Evolutionary conservation across 2,113 vertebrate species (phyloP).

Genomic region (Columbina picui): DNA sequence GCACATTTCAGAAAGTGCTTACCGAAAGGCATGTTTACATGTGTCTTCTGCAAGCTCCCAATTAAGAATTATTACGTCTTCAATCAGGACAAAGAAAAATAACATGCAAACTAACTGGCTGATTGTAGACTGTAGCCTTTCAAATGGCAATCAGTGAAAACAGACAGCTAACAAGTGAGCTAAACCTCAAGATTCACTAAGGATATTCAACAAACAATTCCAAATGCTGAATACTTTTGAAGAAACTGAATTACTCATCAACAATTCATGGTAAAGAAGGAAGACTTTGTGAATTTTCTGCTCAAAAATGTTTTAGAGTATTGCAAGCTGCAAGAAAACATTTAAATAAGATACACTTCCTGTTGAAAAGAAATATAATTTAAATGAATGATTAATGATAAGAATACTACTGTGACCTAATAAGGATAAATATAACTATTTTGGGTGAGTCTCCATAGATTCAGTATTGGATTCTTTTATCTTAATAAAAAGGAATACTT

Average conservation of each 20-base stretch:
- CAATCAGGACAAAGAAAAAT: not conserved
- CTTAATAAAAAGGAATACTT: not conserved
- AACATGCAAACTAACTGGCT: not conserved
- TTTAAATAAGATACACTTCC: not conserved
- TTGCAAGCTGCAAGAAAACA: not conserved
- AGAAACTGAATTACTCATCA: not conserved
- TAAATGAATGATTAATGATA: not conserved
- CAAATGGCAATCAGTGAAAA: not conserved
- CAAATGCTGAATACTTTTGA: not conserved
- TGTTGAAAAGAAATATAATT: not conserved
- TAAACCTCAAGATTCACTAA: not conserved
- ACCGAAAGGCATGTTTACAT: not conserved
- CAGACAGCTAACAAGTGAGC: not conserved
- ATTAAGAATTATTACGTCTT: not conserved
- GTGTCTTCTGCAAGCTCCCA: not conserved
- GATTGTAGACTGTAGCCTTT: not conserved
- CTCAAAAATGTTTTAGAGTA: not conserved
- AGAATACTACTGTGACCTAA: not conserved
- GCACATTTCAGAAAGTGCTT: not conserved
- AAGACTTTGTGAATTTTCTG: not conserved
- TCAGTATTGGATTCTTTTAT: not conserved
- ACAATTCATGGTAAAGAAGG: not conserved
- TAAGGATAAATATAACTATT: conserved; percentile 7
- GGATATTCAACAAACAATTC: not conserved
- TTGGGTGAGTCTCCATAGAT: not conserved